Evolutionary conservation across 1,140 invertebrate genomes (phyloP).

Genomic region (Arion vulgaris): DNA sequence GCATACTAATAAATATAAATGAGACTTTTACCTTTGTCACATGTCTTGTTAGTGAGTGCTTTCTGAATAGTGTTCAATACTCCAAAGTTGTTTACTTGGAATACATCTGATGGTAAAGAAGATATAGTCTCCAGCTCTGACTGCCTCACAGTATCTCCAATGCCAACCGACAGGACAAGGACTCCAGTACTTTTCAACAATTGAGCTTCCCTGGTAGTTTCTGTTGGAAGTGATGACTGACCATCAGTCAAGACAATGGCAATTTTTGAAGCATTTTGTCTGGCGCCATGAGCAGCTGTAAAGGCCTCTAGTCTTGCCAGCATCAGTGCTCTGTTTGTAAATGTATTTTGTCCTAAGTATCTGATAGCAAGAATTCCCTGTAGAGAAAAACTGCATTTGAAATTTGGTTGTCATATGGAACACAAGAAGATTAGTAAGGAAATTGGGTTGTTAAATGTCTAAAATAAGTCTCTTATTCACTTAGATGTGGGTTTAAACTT

Average conservation of each 20-base stretch:
- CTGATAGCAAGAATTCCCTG: neutral
- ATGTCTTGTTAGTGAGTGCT: neutral
- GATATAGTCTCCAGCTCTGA: neutral
- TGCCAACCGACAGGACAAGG: slow-evolving; percentile 1
- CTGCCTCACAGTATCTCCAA: neutral
- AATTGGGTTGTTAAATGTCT: too few relatives aligned
- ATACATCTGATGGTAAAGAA: neutral
- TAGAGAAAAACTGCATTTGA: neutral
- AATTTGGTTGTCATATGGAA: too few relatives aligned
- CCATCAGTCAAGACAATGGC: slow-evolving; percentile 39
- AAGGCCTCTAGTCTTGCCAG: slow-evolving; percentile 4
- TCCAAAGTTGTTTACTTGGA: neutral
- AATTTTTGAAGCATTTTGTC: slow-evolving; percentile 11
- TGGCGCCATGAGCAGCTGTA: slow-evolving; percentile 8
- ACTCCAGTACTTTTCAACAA: neutral
- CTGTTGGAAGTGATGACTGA: slow-evolving; percentile 16
- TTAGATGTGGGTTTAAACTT: too few relatives aligned
- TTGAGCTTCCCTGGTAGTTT: slow-evolving; percentile 1
- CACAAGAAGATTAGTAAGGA: too few relatives aligned
- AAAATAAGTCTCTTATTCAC: too few relatives aligned
- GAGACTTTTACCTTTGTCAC: neutral
- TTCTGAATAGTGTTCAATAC: neutral
- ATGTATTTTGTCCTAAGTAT: neutral
- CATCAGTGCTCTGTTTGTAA: slow-evolving; percentile 26
- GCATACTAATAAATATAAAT: too few relatives aligned